Percentiles rank a stretch among this genome's conserved stretches.
Evolutionary conservation across 2,888 invertebrate genomes (phyloP).

Genomic region (Ariolimax columbianus): DNA sequence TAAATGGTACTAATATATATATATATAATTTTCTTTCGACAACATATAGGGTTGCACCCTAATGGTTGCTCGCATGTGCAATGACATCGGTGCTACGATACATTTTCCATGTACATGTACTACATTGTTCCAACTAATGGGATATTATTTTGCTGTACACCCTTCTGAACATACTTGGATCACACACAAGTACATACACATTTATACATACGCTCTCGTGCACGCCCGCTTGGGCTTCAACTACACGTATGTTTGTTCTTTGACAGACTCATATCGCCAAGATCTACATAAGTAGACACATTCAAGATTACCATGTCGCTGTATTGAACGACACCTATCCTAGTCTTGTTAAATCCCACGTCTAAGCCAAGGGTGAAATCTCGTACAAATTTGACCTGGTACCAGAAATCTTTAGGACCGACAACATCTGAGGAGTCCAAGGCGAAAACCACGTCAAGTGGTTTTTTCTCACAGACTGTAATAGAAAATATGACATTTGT

Average conservation of each 20-base stretch:
- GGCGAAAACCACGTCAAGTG: conserved; percentile 67
- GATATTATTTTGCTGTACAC: too few relatives aligned
- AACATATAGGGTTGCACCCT: too few relatives aligned
- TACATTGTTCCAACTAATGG: too few relatives aligned
- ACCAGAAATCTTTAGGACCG: conserved; percentile 63
- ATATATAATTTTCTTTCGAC: too few relatives aligned
- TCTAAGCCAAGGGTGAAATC: conserved; percentile 64
- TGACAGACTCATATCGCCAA: too few relatives aligned
- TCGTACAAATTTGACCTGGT: conserved; percentile 69
- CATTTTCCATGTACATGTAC: too few relatives aligned
- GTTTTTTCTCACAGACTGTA: conserved; percentile 64
- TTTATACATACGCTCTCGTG: not conserved
- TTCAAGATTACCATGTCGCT: conserved; percentile 58
- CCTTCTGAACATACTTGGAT: not conserved
- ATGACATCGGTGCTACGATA: too few relatives aligned
- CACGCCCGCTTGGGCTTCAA: not conserved
- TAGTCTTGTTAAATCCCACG: conserved; percentile 59
- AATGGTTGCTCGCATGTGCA: too few relatives aligned
- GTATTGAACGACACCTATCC: conserved; percentile 70
- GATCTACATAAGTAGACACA: not conserved
- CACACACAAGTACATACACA: conserved; percentile 1
- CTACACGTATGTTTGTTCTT: too few relatives aligned
- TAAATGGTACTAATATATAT: too few relatives aligned
- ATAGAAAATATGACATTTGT: not conserved
- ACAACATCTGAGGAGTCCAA: conserved; percentile 70